Base-by-base conservation (phyloP, 2,888 invertebrate species). In the Drosophila ustulata region DNA sequence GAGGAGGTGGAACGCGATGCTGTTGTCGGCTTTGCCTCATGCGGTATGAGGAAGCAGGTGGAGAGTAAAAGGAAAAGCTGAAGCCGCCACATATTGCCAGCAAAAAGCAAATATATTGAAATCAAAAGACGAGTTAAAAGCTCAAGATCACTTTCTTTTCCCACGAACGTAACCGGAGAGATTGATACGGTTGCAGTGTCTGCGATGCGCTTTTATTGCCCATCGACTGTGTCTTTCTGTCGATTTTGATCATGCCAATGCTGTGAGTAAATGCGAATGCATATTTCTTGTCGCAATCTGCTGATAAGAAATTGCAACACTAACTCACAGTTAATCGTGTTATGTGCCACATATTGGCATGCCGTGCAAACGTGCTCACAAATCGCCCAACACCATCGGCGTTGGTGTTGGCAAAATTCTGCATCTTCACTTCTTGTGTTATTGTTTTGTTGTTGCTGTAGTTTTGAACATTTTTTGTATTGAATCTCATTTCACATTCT, bases 11-110 rank as follows among this genome's bases (percentile, higher is more conserved):
- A 37, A 4, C 47, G 46, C 13, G 39, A 72, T 4, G 72, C 9
- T 2, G 39, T 74, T 4, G 72, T 11, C 3, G 83, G 83, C 71
- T 84, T 84, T 7, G 75, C 89, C 66, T 84, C 80, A 30, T 69
- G n/a, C 2, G 83, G 83, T 57, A 84, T 62, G 32, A 86, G 78
- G n/a, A 86, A 88, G 73, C 83, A 75, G 56, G 75, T 78, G 57
- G 89, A 83, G 32, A 88, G 49, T 43, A 84, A 37, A 2, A 84
- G 75, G 13, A 88, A 88, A 26, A 86, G 53, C 51, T 84, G 89
- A 51, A 88, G 70, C 18, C 83, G 89, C 83, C 83, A 84, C 83
- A 84, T 84, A n/a, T 30, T 71, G 53, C 34, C 11, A 37, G 7
- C 4, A 11, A 34, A 32, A 3, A 32, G 0, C 18, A 2, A 18